These are phyloP conservation scores for Peucedramus taeniatus DNA, from an alignment of 2,113 vertebrate genomes.

Conservation along the genomic window DNA sequence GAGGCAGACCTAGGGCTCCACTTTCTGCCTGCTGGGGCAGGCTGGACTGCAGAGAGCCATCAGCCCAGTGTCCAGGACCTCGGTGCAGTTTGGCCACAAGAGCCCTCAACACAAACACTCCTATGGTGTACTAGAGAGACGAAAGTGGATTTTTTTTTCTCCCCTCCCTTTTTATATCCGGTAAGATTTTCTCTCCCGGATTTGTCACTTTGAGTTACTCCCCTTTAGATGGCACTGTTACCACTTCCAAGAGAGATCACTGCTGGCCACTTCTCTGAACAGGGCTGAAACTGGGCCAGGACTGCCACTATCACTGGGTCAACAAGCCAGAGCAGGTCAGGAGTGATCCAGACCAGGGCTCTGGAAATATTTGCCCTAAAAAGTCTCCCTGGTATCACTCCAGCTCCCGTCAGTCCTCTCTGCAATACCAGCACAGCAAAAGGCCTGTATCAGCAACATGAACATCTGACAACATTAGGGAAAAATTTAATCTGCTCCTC, in stretches of 20 bases:
- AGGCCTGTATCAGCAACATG: not conserved
- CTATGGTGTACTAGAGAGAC: not conserved
- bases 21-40: not conserved
- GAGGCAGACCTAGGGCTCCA: not conserved
- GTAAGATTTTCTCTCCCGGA: not conserved
- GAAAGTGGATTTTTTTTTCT: not conserved
- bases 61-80: not conserved
- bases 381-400: not conserved
- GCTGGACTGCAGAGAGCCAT: not conserved
- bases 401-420: not conserved
- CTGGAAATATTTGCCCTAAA: not conserved
- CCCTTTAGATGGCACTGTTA: constrained; percentile 71
- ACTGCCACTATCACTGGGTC: not conserved
- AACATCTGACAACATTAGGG: not conserved
- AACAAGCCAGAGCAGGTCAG: not conserved
- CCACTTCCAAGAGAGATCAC: not conserved
- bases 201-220: not conserved
- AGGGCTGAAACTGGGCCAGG: not conserved
- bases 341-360: not conserved
- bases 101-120: not conserved
- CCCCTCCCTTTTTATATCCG: rapidly evolving
- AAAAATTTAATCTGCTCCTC: not conserved
- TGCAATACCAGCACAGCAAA: not conserved
- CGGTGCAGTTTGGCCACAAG: rapidly evolving
- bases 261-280: rapidly evolving